A percentile compares a stretch with the other conserved stretches of the same genome.
phyloP scores from a whole-genome alignment of 2,888 invertebrate genomes.

The Cephus spinipes region DNA sequence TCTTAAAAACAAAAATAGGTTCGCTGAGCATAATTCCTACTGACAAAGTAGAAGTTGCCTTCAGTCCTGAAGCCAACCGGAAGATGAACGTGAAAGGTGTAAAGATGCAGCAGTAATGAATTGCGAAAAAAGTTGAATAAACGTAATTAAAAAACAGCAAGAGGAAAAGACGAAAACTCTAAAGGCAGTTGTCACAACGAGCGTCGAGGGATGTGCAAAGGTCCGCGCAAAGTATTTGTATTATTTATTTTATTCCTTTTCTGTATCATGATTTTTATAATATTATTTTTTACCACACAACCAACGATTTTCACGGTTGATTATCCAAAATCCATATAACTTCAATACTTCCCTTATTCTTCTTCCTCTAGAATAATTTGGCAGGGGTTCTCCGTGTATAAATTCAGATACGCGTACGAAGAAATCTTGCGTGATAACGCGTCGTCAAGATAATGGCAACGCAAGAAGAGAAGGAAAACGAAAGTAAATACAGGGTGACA shows the following conservation, averaged over 20 bases:
- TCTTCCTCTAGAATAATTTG: background rate
- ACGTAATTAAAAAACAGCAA: background rate
- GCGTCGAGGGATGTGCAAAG: background rate
- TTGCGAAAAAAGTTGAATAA: background rate
- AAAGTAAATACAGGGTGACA: background rate
- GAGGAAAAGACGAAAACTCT: background rate
- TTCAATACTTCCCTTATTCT: background rate
- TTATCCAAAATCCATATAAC: background rate
- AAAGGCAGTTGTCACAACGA: background rate
- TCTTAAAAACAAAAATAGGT: slow-evolving; percentile 15
- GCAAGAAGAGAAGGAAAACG: background rate
- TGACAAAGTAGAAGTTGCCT: slow-evolving; percentile 13
- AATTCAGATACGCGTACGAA: background rate
- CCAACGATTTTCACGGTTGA: background rate
- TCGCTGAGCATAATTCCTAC: slow-evolving; percentile 30
- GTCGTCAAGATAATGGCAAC: background rate
- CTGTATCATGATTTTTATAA: background rate
- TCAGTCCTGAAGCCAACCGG: slow-evolving; percentile 1
- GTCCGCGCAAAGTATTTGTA: background rate
- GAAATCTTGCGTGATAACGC: background rate
- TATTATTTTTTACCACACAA: background rate
- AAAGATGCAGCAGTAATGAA: background rate
- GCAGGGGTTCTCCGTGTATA: background rate
- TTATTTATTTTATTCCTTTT: background rate
- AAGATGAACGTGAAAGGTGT: background rate